Conservation (phyloP, 2,888 invertebrate species). For the Acrocyrtus sp. region DNA sequence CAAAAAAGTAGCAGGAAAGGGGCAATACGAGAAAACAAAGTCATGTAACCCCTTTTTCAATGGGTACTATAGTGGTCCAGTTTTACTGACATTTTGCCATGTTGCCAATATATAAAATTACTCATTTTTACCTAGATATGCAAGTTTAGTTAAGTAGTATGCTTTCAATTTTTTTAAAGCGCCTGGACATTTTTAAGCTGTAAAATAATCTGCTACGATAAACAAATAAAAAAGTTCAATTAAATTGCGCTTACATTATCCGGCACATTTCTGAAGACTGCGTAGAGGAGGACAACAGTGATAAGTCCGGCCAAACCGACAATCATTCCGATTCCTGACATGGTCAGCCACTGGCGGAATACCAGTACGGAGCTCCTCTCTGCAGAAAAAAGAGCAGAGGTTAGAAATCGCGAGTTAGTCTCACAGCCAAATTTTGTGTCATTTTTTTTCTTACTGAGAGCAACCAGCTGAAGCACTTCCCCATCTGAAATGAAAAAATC, state of each 20-base stretch:
- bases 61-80: too few relatives aligned
- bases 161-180: too few relatives aligned
- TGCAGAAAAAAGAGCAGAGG: conserved; percentile 3
- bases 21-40: too few relatives aligned
- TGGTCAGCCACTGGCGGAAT: conserved; percentile 66
- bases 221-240: conserved; percentile 1
- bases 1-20: too few relatives aligned
- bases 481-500: conserved; percentile 31
- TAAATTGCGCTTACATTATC: conserved; percentile 58
- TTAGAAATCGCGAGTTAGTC: background rate
- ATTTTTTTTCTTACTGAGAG: background rate
- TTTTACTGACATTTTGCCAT: too few relatives aligned
- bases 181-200: too few relatives aligned
- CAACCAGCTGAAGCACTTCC: conserved; percentile 23
- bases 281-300: conserved; percentile 64
- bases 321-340: conserved; percentile 65
- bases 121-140: too few relatives aligned
- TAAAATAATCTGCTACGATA: too few relatives aligned
- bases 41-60: too few relatives aligned
- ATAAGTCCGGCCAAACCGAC: conserved; percentile 66
- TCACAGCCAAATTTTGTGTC: background rate
- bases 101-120: too few relatives aligned
- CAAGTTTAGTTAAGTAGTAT: too few relatives aligned
- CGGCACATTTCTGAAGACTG: conserved; percentile 57
- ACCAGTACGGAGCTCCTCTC: conserved; percentile 50